Conservation (phyloP, 2,113 vertebrate genomes). For the Nycticorax nycticorax region DNA sequence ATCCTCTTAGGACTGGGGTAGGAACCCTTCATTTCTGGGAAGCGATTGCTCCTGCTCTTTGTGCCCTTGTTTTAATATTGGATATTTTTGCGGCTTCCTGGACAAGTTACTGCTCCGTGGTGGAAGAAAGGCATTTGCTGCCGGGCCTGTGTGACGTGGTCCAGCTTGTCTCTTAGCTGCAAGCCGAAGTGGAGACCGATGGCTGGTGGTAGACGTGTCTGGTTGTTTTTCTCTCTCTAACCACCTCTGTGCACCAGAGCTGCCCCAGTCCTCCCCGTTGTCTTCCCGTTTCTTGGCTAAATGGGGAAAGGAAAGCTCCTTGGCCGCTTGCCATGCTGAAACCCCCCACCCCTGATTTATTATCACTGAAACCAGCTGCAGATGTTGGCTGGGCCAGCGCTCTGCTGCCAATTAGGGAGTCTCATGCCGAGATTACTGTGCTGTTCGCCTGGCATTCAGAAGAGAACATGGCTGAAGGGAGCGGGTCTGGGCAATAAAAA, state of each 20-base stretch:
- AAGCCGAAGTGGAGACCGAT: fast-evolving
- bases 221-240: neutral
- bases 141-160: neutral
- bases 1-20: neutral
- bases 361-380: conserved; percentile 86
- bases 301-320: conserved; percentile 41
- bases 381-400: conserved; percentile 81
- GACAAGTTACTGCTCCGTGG: neutral
- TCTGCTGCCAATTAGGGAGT: conserved; percentile 87
- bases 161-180: neutral
- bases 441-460: conserved; percentile 30
- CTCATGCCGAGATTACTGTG: conserved; percentile 80
- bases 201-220: fast-evolving
- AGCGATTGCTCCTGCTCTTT: neutral
- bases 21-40: neutral
- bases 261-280: neutral
- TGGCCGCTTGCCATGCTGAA: conserved; percentile 11
- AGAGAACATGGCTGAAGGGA: neutral
- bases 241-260: neutral
- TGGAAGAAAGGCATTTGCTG: fast-evolving
- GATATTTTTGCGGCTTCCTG: neutral
- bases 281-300: conserved; percentile 22
- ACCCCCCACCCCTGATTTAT: conserved; percentile 82
- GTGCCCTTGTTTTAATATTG: neutral
- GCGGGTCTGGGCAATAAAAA: neutral